These are phyloP conservation scores for Plodia interpunctella DNA, from an alignment of 1,140 invertebrate genomes.

Conservation along the genomic window DNA sequence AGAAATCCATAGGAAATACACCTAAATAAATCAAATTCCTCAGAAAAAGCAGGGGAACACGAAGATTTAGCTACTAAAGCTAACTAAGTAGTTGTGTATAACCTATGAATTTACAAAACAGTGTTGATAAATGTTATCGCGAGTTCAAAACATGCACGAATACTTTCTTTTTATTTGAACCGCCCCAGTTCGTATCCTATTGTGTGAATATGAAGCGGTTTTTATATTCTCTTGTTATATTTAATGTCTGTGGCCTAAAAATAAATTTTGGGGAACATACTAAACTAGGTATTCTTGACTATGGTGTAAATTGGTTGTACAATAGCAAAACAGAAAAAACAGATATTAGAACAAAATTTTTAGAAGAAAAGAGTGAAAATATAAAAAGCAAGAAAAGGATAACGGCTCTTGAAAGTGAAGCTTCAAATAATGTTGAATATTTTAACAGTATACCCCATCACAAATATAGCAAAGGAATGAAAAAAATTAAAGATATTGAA, in stretches of 20 bases:
- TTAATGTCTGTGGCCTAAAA: background rate
- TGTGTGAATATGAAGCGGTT: background rate
- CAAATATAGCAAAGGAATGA: conserved; percentile 15
- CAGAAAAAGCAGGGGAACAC: too few relatives aligned
- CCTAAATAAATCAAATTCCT: too few relatives aligned
- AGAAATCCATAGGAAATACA: too few relatives aligned
- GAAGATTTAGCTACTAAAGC: too few relatives aligned
- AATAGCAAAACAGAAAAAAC: background rate
- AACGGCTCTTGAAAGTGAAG: background rate
- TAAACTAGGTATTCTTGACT: background rate
- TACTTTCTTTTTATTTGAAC: too few relatives aligned
- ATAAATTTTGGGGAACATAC: background rate
- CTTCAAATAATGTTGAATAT: conserved; percentile 25
- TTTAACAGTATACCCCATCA: conserved; percentile 32
- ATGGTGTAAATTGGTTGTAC: background rate
- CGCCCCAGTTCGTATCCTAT: background rate
- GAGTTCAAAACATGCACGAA: background rate
- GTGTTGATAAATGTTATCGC: background rate
- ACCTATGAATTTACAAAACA: too few relatives aligned
- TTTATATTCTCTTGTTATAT: background rate
- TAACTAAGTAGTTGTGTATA: too few relatives aligned
- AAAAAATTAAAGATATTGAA: conserved; percentile 18
- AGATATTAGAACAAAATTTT: background rate
- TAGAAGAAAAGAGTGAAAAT: background rate
- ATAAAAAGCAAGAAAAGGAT: background rate